phyloP scores from a whole-genome alignment of 1,140 invertebrate species.

The Scaptomyza pallida region DNA sequence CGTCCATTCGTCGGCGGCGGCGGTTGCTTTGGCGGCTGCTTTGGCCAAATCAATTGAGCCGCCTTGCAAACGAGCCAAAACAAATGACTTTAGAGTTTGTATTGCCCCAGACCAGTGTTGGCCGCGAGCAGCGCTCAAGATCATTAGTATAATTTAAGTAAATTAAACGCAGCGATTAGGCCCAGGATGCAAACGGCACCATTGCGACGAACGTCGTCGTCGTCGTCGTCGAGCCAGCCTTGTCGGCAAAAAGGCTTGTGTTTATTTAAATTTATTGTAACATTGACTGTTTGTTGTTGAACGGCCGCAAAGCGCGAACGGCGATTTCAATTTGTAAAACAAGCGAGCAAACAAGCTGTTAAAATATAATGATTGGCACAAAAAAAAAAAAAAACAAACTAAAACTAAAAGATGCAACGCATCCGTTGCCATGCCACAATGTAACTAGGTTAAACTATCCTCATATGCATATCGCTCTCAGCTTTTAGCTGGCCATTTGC shows the following conservation, averaged over 20 bases:
- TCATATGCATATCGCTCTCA: slow-evolving; percentile 71
- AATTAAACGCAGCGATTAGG: slow-evolving; percentile 84
- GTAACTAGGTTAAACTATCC: slow-evolving; percentile 70
- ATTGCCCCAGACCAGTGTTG: slow-evolving; percentile 21
- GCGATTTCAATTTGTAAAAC: slow-evolving; percentile 84
- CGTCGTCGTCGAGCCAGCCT: slow-evolving; percentile 23
- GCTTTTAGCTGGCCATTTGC: slow-evolving; percentile 39
- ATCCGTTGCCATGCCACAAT: slow-evolving; percentile 17
- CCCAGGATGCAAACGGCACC: slow-evolving; percentile 66
- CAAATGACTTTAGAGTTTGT: slow-evolving; percentile 66
- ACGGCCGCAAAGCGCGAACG: slow-evolving; percentile 7
- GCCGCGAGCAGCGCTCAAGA: slow-evolving; percentile 61
- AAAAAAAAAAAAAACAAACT: slow-evolving; percentile 5
- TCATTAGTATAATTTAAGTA: slow-evolving; percentile 84
- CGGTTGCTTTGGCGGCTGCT: slow-evolving; percentile 77
- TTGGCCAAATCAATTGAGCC: slow-evolving; percentile 82
- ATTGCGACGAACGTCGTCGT: slow-evolving; percentile 13
- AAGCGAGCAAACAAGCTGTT: slow-evolving; percentile 82
- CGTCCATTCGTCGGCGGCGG: slow-evolving; percentile 29
- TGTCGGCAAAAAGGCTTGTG: slow-evolving; percentile 69
- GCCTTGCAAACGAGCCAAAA: slow-evolving; percentile 77
- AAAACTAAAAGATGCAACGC: slow-evolving; percentile 14
- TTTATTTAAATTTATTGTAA: slow-evolving; percentile 83
- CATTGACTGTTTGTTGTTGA: slow-evolving; percentile 53
- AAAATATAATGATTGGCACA: slow-evolving; percentile 82